These are phyloP conservation scores for Rafetus swinhoei DNA, from an alignment of 2,113 vertebrate genomes.

Conservation along the genomic window DNA sequence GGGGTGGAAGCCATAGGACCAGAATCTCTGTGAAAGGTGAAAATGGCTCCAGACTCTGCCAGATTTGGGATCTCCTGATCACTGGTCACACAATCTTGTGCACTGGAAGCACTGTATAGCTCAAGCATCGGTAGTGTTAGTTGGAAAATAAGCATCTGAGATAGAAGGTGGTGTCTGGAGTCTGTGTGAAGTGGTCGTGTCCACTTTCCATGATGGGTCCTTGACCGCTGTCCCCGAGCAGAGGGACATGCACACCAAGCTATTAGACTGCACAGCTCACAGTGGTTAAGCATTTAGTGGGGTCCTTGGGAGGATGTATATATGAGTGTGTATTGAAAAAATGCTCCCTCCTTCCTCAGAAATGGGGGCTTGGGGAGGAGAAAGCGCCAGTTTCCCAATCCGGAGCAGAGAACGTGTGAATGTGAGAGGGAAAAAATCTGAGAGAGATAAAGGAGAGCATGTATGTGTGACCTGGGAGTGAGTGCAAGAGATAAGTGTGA, in stretches of 20 bases:
- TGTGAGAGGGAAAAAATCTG: background rate
- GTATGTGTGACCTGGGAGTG: background rate
- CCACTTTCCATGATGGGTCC: conserved; percentile 16
- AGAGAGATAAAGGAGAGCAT: background rate
- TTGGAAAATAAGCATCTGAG: background rate
- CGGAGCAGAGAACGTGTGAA: background rate
- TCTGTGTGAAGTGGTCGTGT: background rate
- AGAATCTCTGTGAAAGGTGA: background rate
- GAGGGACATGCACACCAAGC: conserved; percentile 19
- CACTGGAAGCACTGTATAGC: background rate
- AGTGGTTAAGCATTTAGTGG: background rate
- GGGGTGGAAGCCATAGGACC: background rate
- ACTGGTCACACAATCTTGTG: background rate
- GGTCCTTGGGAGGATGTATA: background rate
- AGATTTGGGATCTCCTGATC: background rate
- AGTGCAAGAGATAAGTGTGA: background rate
- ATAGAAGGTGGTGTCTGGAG: background rate
- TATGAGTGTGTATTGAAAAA: background rate
- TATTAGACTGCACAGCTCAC: conserved; percentile 26
- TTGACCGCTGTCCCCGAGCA: background rate
- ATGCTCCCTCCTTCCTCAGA: conserved; percentile 1
- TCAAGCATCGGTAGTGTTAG: fast-evolving
- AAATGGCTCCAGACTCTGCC: background rate
- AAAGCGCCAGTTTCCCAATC: conserved; percentile 16
- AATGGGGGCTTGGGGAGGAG: background rate